These are phyloP conservation scores for Pantherophis vulpinus DNA, from an alignment of 2,797 vertebrate species.

Conservation along the genomic window DNA sequence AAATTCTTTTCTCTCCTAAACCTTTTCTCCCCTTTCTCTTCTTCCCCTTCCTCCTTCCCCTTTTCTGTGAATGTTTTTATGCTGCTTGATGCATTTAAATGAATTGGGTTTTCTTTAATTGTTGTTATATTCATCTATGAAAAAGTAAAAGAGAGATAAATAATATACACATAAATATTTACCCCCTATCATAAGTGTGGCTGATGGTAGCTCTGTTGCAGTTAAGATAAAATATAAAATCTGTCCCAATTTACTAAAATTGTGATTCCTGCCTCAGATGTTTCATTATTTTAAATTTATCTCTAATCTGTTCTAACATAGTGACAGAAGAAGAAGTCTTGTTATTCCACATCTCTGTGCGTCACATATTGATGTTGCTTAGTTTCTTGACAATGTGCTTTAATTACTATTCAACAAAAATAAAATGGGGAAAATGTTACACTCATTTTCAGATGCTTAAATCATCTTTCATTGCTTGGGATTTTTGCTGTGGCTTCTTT, in stretches of 20 bases:
- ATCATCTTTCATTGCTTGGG: not conserved
- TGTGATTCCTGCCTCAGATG: not conserved
- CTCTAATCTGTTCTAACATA: not conserved
- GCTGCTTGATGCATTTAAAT: not conserved
- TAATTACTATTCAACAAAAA: not conserved
- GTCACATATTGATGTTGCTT: not conserved
- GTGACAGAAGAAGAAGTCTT: not conserved
- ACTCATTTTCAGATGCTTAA: not conserved
- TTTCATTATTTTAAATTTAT: not conserved
- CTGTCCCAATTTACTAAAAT: not conserved
- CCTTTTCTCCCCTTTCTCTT: not conserved
- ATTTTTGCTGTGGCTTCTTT: not conserved
- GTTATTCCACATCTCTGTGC: not conserved
- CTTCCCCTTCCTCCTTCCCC: not conserved
- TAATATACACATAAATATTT: not conserved
- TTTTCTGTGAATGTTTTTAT: not conserved
- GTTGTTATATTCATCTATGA: not conserved
- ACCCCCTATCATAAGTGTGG: not conserved
- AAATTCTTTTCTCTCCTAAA: not conserved
- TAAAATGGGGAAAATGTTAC: not conserved
- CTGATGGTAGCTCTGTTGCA: not conserved
- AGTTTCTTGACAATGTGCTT: not conserved
- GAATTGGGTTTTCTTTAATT: not conserved
- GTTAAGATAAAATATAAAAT: not conserved
- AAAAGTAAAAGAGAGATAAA: not conserved